phyloP scores from a whole-genome alignment of 2,797 vertebrate genomes.

The Chanos chanos region DNA sequence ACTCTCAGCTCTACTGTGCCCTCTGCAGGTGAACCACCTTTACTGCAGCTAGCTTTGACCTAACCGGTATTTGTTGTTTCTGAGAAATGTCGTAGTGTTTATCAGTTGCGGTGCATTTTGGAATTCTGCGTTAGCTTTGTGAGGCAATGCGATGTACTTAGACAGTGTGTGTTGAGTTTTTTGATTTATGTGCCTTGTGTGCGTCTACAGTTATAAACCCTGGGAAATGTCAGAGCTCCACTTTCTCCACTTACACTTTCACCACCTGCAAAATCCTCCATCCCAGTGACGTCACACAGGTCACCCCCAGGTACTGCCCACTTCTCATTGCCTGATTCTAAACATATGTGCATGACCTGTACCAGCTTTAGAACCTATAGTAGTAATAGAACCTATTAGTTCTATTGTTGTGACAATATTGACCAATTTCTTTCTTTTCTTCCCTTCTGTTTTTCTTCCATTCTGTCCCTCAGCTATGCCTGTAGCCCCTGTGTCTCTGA shows the following conservation, averaged over 20 bases:
- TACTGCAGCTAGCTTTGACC: background rate
- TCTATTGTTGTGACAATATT: too few relatives aligned
- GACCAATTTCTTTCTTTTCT: background rate
- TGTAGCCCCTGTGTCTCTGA: constrained; percentile 61
- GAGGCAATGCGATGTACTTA: too few relatives aligned
- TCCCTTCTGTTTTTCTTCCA: background rate
- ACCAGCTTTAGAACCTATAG: too few relatives aligned
- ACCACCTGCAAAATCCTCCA: constrained; percentile 96
- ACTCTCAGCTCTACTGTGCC: constrained; percentile 45
- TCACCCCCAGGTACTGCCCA: constrained; percentile 81
- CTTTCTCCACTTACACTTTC: constrained; percentile 94
- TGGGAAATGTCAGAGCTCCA: constrained; percentile 89
- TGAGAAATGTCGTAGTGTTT: background rate
- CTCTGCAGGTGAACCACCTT: constrained; percentile 60
- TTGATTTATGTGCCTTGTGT: background rate
- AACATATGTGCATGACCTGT: too few relatives aligned
- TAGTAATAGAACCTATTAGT: too few relatives aligned
- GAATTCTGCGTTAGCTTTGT: too few relatives aligned
- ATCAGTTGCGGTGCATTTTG: too few relatives aligned
- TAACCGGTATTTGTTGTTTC: background rate
- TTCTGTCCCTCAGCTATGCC: constrained; percentile 56
- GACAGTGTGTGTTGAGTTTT: background rate
- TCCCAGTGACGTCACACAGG: constrained; percentile 90
- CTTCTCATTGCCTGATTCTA: background rate
- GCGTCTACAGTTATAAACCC: constrained; percentile 79